A percentile compares a stretch with the other conserved stretches of the same genome.
Conservation (phyloP, 2,888 invertebrate genomes). For the Kryphioiulus occultus region DNA sequence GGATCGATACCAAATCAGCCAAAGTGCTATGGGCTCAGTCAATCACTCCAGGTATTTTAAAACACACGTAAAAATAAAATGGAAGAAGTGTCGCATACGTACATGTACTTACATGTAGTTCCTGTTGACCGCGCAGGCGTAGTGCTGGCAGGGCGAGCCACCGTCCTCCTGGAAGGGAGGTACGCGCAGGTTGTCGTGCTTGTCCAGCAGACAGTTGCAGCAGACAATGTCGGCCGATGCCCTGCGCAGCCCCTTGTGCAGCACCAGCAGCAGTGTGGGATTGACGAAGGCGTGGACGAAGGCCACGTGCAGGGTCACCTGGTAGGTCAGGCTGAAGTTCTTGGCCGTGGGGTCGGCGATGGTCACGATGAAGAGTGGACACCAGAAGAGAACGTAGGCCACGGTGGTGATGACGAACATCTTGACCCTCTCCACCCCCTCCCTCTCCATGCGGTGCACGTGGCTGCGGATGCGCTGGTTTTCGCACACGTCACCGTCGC, state of each 20-base stretch:
- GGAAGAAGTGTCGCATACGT: conserved; percentile 39
- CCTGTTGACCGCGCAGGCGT: conserved; percentile 53
- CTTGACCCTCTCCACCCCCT: conserved; percentile 81
- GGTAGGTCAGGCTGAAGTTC: conserved; percentile 59
- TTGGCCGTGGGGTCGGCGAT: conserved; percentile 64
- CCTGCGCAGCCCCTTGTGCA: conserved; percentile 77
- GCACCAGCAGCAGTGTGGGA: conserved; percentile 78
- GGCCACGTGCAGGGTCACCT: conserved; percentile 84
- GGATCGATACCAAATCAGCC: no score
- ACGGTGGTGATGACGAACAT: conserved; percentile 86
- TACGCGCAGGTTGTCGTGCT: conserved; percentile 37
- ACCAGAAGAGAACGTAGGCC: conserved; percentile 88
- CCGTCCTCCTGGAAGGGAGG: conserved; percentile 46
- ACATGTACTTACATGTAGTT: conserved; percentile 54
- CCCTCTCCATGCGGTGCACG: conserved; percentile 77
- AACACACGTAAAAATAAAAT: not conserved
- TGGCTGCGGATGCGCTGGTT: conserved; percentile 76
- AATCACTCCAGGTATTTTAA: no score
- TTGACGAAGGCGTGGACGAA: conserved; percentile 87
- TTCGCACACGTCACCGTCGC: conserved; percentile 51
- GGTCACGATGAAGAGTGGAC: conserved; percentile 86
- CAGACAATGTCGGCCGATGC: conserved; percentile 78
- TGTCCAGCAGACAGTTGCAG: conserved; percentile 70
- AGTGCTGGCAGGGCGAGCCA: conserved; percentile 37
- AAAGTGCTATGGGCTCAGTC: no score